Percentiles rank a stretch among this genome's conserved stretches.
phyloP scores from a whole-genome alignment of 2,113 vertebrate genomes.

The Oreochromis tanganicae region DNA sequence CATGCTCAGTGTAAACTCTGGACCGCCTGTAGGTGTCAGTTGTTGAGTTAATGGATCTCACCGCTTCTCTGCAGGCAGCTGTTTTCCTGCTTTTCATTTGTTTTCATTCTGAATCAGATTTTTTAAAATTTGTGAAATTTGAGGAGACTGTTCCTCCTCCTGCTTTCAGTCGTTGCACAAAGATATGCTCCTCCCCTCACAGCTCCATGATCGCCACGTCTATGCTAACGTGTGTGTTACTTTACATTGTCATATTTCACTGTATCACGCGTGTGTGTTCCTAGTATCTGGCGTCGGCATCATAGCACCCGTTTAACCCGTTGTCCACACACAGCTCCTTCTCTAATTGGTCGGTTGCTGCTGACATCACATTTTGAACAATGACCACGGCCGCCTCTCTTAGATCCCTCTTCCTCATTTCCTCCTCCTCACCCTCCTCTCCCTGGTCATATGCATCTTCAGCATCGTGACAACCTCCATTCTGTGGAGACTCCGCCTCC shows the following conservation, averaged over 20 bases:
- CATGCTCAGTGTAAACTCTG: background rate
- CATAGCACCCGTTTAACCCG: constrained; percentile 37
- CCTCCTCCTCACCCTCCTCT: constrained; percentile 39
- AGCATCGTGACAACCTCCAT: constrained; percentile 11
- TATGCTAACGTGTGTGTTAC: background rate
- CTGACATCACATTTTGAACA: constrained; percentile 67
- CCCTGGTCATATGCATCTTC: constrained; percentile 32
- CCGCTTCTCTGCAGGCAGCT: background rate
- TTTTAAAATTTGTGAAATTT: background rate
- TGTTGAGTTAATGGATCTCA: background rate
- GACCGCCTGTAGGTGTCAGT: background rate
- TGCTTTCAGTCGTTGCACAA: background rate
- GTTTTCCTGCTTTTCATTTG: background rate
- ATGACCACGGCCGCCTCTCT: constrained; percentile 69
- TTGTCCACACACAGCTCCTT: constrained; percentile 58
- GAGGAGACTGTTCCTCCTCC: background rate
- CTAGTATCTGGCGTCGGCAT: background rate
- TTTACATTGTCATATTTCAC: background rate
- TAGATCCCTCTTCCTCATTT: constrained; percentile 63
- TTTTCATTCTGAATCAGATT: background rate
- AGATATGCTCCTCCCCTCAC: background rate
- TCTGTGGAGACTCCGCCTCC: constrained; percentile 29
- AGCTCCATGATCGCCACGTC: background rate
- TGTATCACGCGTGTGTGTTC: background rate
- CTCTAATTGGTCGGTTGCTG: constrained; percentile 69